Percentiles rank a stretch among this genome's conserved stretches.
Evolutionary conservation across 2,797 vertebrate genomes (phyloP).

Genomic region (Phalanger gymnotis): DNA sequence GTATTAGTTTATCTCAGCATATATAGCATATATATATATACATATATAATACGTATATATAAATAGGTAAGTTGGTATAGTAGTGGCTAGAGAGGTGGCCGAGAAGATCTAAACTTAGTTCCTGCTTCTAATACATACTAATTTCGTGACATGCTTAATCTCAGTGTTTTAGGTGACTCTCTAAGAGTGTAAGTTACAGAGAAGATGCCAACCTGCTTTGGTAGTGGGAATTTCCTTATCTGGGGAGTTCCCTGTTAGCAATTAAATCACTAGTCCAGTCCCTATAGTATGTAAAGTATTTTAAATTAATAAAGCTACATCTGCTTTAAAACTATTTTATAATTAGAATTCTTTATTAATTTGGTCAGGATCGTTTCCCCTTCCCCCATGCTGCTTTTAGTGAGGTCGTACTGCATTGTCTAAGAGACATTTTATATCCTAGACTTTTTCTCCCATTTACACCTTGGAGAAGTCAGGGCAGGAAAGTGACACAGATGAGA

Average conservation of each 20-base stretch:
- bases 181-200: background rate
- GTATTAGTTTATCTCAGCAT: background rate
- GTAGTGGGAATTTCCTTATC: background rate
- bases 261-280: background rate
- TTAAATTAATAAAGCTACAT: constrained; percentile 51
- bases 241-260: background rate
- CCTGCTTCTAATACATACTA: background rate
- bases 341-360: constrained; percentile 24
- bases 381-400: background rate
- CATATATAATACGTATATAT: too few relatives aligned
- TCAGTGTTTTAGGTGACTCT: background rate
- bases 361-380: background rate
- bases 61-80: background rate
- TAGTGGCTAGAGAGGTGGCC: background rate
- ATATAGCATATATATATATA: constrained; percentile 51
- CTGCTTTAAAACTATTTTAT: constrained; percentile 1
- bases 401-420: background rate
- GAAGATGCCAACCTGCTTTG: background rate
- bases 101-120: background rate
- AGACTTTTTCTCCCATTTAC: background rate
- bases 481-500: background rate
- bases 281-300: constrained; percentile 33
- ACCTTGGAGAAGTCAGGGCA: background rate
- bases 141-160: background rate
- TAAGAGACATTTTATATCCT: too few relatives aligned